Conservation (phyloP, 2,113 vertebrate species). For the Neopipo cinnamomea region DNA sequence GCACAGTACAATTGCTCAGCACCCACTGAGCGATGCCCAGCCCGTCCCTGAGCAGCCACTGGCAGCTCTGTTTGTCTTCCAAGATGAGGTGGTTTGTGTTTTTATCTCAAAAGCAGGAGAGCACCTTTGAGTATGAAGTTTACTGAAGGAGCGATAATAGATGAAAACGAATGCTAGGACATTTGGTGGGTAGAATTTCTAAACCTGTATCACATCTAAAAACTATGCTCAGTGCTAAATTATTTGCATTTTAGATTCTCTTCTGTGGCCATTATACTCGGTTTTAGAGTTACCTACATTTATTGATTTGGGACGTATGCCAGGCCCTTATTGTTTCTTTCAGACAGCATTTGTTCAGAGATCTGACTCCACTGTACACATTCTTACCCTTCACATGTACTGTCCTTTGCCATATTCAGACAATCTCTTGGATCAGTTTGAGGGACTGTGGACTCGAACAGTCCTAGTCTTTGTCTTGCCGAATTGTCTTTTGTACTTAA, state of each 20-base stretch:
- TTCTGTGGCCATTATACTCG: neutral
- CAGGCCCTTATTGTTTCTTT: constrained; percentile 57
- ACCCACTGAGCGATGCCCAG: neutral
- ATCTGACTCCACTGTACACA: constrained; percentile 26
- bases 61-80: neutral
- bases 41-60: rapidly evolving
- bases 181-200: neutral
- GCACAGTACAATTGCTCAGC: neutral
- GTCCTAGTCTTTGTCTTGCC: neutral
- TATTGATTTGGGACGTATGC: constrained; percentile 65
- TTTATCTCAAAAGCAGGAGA: neutral
- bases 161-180: neutral
- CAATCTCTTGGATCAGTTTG: too few species aligned
- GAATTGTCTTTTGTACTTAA: neutral
- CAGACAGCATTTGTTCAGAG: constrained; percentile 32
- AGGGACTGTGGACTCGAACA: neutral
- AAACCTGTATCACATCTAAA: neutral
- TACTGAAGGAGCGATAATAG: neutral
- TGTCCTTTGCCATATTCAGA: neutral
- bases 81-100: neutral
- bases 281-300: neutral
- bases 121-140: neutral
- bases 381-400: neutral
- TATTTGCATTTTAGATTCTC: constrained; percentile 30
- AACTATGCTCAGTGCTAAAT: neutral